Conservation (phyloP, 2,113 vertebrate genomes). For the Urocolius indicus region DNA sequence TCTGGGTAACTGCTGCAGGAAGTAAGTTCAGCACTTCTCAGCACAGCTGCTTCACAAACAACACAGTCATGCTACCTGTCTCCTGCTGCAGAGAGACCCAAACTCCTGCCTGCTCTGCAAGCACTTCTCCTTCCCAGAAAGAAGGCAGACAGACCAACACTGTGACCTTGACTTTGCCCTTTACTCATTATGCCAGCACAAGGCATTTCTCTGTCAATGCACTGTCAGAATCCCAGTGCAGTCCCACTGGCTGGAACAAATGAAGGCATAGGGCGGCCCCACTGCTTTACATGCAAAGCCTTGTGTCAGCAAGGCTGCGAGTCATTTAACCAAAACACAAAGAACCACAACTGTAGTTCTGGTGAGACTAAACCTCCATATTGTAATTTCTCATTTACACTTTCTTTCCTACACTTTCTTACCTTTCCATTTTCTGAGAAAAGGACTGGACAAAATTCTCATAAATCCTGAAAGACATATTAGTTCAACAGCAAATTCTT, state of each 20-base stretch:
- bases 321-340: neutral
- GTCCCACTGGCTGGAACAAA: neutral
- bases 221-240: neutral
- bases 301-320: neutral
- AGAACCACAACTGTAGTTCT: neutral
- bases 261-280: neutral
- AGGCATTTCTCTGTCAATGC: neutral
- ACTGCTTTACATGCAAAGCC: neutral
- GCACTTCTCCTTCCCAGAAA: neutral
- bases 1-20: neutral
- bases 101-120: neutral
- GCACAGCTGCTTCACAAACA: neutral
- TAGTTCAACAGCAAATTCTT: conserved; percentile 86
- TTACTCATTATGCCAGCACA: neutral
- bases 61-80: neutral
- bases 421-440: conserved; percentile 90
- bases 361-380: neutral
- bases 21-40: neutral
- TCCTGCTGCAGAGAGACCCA: neutral
- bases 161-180: neutral
- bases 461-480: conserved; percentile 89
- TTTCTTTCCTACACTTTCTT: neutral
- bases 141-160: neutral
- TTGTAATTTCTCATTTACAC: neutral
- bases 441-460: conserved; percentile 85